phyloP scores from a whole-genome alignment of 2,797 vertebrate genomes.

The Molossus molossus region DNA sequence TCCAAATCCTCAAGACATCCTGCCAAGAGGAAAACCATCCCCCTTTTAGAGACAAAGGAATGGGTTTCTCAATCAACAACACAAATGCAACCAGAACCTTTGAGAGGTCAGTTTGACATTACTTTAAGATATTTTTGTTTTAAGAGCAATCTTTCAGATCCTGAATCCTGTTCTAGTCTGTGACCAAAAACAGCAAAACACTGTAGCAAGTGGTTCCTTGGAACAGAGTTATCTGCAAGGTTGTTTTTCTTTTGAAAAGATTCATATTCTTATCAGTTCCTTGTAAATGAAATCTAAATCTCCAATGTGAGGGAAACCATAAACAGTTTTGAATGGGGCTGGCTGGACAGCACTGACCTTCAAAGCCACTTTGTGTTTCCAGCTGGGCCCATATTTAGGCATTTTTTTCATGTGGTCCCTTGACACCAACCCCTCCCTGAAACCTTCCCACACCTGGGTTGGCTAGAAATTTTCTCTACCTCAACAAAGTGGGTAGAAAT shows the following conservation, averaged over 20 bases:
- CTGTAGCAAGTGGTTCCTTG: not conserved
- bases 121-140: slow-evolving; percentile 34
- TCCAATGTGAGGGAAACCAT: not conserved
- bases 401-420: not conserved
- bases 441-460: not conserved
- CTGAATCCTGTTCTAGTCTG: not conserved
- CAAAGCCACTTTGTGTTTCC: not conserved
- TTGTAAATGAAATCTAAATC: slow-evolving; percentile 18
- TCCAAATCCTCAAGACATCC: not conserved
- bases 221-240: not conserved
- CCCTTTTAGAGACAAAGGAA: not conserved
- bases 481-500: fast-evolving
- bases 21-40: not conserved
- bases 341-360: not conserved
- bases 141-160: slow-evolving; percentile 43
- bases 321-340: not conserved
- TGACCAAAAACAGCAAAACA: not conserved
- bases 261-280: slow-evolving; percentile 21
- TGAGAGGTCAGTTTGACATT: slow-evolving; percentile 57
- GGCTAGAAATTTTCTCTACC: not conserved
- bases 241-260: slow-evolving; percentile 43
- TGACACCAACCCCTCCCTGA: not conserved
- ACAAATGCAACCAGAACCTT: not conserved
- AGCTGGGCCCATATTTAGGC: not conserved
- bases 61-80: not conserved